These are phyloP conservation scores for Nematostella vectensis DNA, from an alignment of 92 coral and sea anemone species.

Conservation along the genomic window DNA sequence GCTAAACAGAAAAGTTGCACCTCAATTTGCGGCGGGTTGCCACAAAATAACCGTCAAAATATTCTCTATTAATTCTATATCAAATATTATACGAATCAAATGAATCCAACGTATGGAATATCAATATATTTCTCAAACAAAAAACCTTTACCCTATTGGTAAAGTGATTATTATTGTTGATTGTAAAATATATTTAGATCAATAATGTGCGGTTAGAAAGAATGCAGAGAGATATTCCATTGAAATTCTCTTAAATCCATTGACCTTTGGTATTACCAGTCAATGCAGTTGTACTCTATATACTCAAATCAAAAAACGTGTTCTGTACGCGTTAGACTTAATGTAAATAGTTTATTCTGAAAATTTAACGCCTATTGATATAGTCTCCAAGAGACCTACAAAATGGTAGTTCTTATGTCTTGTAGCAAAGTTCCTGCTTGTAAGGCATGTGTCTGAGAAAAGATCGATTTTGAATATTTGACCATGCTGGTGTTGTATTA, in stretches of 20 bases:
- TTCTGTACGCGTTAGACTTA: not conserved
- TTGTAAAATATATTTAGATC: too few relatives aligned
- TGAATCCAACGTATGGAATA: too few relatives aligned
- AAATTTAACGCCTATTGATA: not conserved
- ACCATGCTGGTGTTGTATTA: slow-evolving; percentile 1
- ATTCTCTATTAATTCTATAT: too few relatives aligned
- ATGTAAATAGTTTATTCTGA: not conserved
- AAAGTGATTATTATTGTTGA: too few relatives aligned
- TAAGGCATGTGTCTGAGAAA: not conserved
- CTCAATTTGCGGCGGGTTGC: too few relatives aligned
- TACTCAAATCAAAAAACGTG: not conserved
- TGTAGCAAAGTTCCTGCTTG: not conserved
- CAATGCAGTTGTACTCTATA: not conserved
- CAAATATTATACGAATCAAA: too few relatives aligned
- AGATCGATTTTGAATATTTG: not conserved
- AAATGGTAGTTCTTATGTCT: not conserved
- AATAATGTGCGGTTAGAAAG: not conserved
- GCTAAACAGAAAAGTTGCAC: too few relatives aligned
- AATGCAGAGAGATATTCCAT: not conserved
- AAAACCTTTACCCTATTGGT: too few relatives aligned
- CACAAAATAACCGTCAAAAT: too few relatives aligned
- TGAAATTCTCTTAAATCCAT: too few relatives aligned
- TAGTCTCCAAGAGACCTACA: slow-evolving; percentile 5
- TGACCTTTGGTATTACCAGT: too few relatives aligned
- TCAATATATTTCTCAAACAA: too few relatives aligned